These are phyloP conservation scores for Rhodophaea formosa DNA, from an alignment of 2,888 invertebrate species.

Conservation along the genomic window DNA sequence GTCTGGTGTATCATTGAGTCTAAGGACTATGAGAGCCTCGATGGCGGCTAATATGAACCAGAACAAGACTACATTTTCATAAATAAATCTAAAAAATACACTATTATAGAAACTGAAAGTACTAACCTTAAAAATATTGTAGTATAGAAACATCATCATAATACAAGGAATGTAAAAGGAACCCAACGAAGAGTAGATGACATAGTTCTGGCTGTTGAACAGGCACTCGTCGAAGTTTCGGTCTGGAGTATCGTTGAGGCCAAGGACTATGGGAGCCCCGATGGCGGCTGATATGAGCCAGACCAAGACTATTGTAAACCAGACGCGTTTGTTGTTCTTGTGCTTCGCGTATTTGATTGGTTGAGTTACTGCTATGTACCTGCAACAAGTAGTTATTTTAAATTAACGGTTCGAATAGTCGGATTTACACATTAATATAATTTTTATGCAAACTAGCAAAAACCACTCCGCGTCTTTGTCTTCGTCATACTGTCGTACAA, in stretches of 20 bases:
- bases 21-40: too few relatives aligned
- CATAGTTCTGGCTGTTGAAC: conserved; percentile 98
- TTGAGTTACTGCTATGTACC: conserved; percentile 99
- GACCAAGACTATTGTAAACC: conserved; percentile 95
- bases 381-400: conserved; percentile 58
- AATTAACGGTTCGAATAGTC: too few relatives aligned
- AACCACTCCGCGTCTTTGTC: too few relatives aligned
- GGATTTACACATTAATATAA: too few relatives aligned
- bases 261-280: conserved; percentile 97
- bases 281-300: conserved; percentile 97
- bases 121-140: conserved; percentile 96
- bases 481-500: too few relatives aligned
- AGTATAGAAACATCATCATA: conserved; percentile 98
- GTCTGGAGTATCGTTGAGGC: conserved; percentile 95
- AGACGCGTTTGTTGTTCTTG: conserved; percentile 96
- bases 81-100: too few relatives aligned
- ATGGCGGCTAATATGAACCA: too few relatives aligned
- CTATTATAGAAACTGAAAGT: not conserved
- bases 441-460: too few relatives aligned
- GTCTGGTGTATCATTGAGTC: too few relatives aligned
- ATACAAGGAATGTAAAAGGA: conserved; percentile 99
- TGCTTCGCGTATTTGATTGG: conserved; percentile 99
- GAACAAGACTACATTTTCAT: too few relatives aligned
- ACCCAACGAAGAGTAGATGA: conserved; percentile 97
- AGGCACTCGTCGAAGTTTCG: conserved; percentile 92